Conservation (phyloP, 2,113 vertebrate genomes). For the Myiagra hebetior region DNA sequence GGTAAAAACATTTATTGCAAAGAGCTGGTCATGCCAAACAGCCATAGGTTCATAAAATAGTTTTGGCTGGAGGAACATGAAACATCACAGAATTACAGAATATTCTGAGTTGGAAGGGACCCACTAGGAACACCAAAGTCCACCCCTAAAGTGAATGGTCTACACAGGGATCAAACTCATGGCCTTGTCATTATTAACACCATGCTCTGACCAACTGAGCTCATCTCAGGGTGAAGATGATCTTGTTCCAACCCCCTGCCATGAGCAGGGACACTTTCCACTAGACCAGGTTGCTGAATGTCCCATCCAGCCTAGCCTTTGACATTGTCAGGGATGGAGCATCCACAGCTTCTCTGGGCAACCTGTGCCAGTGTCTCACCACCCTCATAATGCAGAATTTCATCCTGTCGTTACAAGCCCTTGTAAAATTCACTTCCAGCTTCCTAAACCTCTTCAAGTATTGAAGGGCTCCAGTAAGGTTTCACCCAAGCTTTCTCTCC, state of each 20-base stretch:
- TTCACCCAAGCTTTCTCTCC: not conserved
- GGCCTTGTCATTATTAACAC: not conserved
- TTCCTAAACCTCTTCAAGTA: not conserved
- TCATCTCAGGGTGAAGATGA: not conserved
- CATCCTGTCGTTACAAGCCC: not conserved
- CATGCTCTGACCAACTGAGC: not conserved
- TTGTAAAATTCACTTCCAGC: not conserved
- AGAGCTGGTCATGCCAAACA: not conserved
- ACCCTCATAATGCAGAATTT: not conserved
- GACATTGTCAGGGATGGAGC: not conserved
- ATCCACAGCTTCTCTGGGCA: not conserved
- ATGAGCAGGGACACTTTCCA: not conserved
- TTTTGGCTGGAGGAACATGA: not conserved
- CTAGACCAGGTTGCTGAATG: not conserved
- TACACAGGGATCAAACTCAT: not conserved
- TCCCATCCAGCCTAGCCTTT: not conserved
- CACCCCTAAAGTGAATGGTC: not conserved
- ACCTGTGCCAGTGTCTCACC: not conserved
- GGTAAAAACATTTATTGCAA: not conserved
- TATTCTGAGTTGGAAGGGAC: too few relatives aligned
- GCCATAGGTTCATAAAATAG: not conserved
- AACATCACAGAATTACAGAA: not conserved
- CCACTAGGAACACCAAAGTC: too few relatives aligned
- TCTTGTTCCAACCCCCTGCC: not conserved
- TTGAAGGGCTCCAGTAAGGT: not conserved